Base-by-base conservation (phyloP, 1,140 invertebrate species). In the Scaptodrosophila lebanonensis region DNA sequence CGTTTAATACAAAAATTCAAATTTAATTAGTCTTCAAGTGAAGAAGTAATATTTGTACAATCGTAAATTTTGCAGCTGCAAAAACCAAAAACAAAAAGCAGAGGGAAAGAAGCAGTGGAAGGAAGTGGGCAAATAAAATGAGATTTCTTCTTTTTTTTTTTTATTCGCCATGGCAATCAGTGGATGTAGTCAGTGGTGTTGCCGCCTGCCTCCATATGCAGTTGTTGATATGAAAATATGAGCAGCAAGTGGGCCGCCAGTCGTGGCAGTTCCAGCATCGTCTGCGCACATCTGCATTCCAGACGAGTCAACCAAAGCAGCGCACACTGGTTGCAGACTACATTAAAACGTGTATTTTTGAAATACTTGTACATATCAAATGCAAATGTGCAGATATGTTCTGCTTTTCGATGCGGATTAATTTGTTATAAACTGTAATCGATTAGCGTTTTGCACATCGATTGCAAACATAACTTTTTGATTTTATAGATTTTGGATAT, bases 1-100 rank as follows among this genome's bases (percentile, higher is more conserved):
- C 56, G 65, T 54, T 79, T 79, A 73, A 82, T 79, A 61, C 30
- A 63, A 67, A 76, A 72, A 79, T 75, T 79, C 75, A 79, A 79
- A 79, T 79, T 79, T 79, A 82, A 79, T 79, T 79, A 82, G 75
- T 82, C 75, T 79, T 82, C 69, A 63, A 82, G 75, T 75, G 75
- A 82, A 75, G 70, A 69, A 75, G 75, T 82, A 79, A 82, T 79
- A 82, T 79, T 82, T 82, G 52, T 73, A 77, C 75, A 82, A 79
- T 82, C 65, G 54, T 62, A 56, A 59, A 64, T 57, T 73, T 82
- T 50, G 73, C 73, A 79, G 65, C 69, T 79, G 69, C 72, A 76
- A 48, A 59, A 62, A 56, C 53, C 52, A 40, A 53, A 38, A 25
- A 16, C n/a, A 32, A n/a, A 11, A 2, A 29, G n/a, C 16, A 42